Percentiles rank a stretch among this genome's conserved stretches.
Evolutionary conservation across 2,888 invertebrate genomes (phyloP).

Genomic region (Patella caerulea): DNA sequence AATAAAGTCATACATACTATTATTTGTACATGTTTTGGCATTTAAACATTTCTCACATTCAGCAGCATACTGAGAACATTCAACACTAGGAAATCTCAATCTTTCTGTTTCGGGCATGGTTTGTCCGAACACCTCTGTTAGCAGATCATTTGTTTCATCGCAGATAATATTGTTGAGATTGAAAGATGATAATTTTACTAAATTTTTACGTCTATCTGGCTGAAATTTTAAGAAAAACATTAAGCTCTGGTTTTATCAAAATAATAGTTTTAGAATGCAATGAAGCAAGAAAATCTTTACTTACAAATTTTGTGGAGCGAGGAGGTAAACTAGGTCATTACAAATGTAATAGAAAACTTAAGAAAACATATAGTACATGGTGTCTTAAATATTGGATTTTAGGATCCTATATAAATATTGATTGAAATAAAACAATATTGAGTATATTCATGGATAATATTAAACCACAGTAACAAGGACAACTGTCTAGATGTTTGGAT

Average conservation of each 20-base stretch:
- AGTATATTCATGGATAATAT: too few species aligned
- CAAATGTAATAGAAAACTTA: too few species aligned
- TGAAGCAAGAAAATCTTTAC: not conserved
- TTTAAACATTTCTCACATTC: constrained; percentile 48
- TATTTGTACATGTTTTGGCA: constrained; percentile 35
- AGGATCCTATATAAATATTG: too few species aligned
- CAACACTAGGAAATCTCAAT: constrained; percentile 54
- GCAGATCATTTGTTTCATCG: constrained; percentile 56
- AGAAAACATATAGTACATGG: too few species aligned
- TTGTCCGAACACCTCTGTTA: constrained; percentile 60
- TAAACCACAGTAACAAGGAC: too few species aligned
- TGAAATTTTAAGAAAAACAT: not conserved
- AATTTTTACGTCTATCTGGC: constrained; percentile 27
- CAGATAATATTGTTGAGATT: constrained; percentile 62
- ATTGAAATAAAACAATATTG: too few species aligned
- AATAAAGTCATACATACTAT: constrained; percentile 7
- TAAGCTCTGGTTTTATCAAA: not conserved
- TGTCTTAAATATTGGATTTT: too few species aligned
- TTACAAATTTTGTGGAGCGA: not conserved
- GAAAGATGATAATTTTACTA: constrained; percentile 28
- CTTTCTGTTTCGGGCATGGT: constrained; percentile 47
- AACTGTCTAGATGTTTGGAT: too few species aligned
- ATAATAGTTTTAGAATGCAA: not conserved
- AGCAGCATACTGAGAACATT: constrained; percentile 48
- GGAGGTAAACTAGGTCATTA: too few species aligned